These are phyloP conservation scores for Cydia strobilella DNA, from an alignment of 1,140 invertebrate genomes.

Conservation along the genomic window DNA sequence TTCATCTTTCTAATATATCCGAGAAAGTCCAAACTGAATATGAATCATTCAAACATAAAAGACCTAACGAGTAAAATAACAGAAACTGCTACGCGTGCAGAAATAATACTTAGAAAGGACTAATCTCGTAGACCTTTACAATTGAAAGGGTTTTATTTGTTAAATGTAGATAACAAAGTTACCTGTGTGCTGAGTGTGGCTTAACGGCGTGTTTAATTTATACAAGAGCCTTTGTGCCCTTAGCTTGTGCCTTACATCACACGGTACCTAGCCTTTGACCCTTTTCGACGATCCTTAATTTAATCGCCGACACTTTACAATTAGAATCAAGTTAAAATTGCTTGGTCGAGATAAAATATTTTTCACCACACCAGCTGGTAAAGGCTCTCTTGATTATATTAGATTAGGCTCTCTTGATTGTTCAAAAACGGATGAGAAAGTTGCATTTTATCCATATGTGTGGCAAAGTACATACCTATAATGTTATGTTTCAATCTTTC, in stretches of 20 bases:
- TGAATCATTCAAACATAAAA: too few species aligned
- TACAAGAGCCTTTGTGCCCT: background rate
- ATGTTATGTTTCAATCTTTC: background rate
- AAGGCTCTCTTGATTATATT: too few species aligned
- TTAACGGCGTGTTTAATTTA: background rate
- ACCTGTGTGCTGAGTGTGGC: background rate
- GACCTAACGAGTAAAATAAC: background rate
- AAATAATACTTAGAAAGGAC: background rate
- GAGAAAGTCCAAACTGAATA: too few species aligned
- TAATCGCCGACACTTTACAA: background rate
- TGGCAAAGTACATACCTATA: too few species aligned
- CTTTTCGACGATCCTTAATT: background rate
- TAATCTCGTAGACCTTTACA: background rate
- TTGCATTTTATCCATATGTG: too few species aligned
- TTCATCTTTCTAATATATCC: too few species aligned
- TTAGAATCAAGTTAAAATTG: background rate
- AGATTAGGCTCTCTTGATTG: too few species aligned
- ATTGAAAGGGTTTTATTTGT: background rate
- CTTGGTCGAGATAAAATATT: background rate
- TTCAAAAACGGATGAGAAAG: too few species aligned
- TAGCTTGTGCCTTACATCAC: background rate
- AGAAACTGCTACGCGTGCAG: background rate
- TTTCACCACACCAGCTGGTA: too few species aligned
- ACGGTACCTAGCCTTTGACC: background rate
- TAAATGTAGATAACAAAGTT: background rate